Evolutionary conservation across 1,140 invertebrate species (phyloP), one percentile per base, ranked within the genome.

Genomic region (Lucilia sericata): DNA sequence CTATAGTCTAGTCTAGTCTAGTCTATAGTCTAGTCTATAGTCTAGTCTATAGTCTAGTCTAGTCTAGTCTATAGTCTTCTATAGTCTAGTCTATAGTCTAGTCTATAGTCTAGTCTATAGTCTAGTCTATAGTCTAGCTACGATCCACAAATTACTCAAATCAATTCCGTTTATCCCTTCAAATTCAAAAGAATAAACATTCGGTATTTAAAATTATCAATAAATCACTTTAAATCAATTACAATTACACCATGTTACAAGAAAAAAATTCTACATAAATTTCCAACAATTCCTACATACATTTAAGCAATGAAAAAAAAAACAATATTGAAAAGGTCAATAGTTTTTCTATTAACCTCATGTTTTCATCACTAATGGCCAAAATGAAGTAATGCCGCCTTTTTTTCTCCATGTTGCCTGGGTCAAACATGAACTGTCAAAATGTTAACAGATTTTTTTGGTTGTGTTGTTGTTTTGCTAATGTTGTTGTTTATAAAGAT

Each of bases 361-460:
- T 80, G 76, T 80, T 80, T 80, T 80, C 19, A 21, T 80, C 76
- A 80, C 76, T 80, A 80, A 80, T 80, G 47, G 76, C 76, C 76
- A 70, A 25, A 30, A 70, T 17, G 17, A 17, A 51, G 9, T 21
- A 80, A 80, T 21, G 42, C 76, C 76, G 76, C 47, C 76, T 70
- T 12, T 70, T n/a, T 70, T 70, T 42, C 34, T 30, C 25, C 3
- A 80, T 80, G 42, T 21, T 25, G 76, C 47, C n/a, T 49, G 19
- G 76, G 76, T 80, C 76, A 80, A 80, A 51, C 76, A 80, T 80
- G 76, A 80, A 80, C 76, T 80, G 76, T 80, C 76, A 80, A 80
- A 80, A 80, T 80, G 76, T 80, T 80, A 80, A 80, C 76, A 80
- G 76, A 80, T 80, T 80, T 80, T 80, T 42, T 42, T 42, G 42